phyloP scores from a whole-genome alignment of 2,797 vertebrate genomes.

The Tenualosa ilisha region DNA sequence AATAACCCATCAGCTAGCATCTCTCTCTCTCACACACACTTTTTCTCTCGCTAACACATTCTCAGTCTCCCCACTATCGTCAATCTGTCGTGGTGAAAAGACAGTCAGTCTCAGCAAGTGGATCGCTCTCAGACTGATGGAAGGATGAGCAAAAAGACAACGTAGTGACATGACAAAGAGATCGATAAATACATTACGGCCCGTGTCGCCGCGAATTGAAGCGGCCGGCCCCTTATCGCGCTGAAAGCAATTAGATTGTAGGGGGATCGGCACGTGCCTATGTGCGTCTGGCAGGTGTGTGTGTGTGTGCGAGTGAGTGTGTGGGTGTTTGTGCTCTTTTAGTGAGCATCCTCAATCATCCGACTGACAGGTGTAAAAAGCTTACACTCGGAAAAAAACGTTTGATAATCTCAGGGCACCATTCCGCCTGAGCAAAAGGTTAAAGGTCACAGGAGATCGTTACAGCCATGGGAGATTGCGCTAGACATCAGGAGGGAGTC shows the following conservation, averaged over 20 bases:
- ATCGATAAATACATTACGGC: conserved; percentile 8
- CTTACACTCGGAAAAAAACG: not conserved
- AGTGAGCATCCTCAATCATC: not conserved
- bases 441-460: not conserved
- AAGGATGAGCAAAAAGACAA: conserved; percentile 9
- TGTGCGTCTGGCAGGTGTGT: not conserved
- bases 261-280: not conserved
- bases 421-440: not conserved
- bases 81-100: not conserved
- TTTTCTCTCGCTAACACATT: not conserved
- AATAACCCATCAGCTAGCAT: not conserved
- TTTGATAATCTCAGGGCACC: not conserved
- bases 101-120: not conserved
- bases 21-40: not conserved
- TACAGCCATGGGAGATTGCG: not conserved
- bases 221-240: not conserved
- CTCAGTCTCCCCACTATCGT: not conserved
- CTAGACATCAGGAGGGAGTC: not conserved
- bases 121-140: not conserved
- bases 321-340: not conserved
- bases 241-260: not conserved
- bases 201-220: not conserved
- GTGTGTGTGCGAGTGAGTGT: not conserved
- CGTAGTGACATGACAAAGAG: not conserved
- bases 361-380: conserved; percentile 19